A percentile compares a stretch with the other conserved stretches of the same genome.
phyloP scores from a whole-genome alignment of 2,797 vertebrate genomes.

The Protonibea diacanthus region DNA sequence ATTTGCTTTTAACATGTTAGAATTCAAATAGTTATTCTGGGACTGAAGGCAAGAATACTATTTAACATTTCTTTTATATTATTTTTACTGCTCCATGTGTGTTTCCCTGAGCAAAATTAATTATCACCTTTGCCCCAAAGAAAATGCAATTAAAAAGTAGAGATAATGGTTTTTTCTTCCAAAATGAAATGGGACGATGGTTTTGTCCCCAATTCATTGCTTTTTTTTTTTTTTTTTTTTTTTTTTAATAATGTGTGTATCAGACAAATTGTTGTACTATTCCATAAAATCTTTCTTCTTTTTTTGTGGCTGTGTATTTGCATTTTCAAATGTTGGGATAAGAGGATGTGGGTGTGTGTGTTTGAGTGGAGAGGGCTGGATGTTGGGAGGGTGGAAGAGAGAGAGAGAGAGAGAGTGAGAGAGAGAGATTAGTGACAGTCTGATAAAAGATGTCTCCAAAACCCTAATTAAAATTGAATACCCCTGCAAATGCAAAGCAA shows the following conservation, averaged over 20 bases:
- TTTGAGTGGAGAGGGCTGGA: neutral
- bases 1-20: constrained; percentile 28
- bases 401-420: constrained; percentile 10
- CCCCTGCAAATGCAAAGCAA: constrained; percentile 81
- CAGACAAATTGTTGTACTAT: constrained; percentile 67
- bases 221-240: constrained; percentile 62
- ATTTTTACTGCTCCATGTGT: constrained; percentile 55
- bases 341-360: constrained; percentile 7
- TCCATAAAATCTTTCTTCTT: constrained; percentile 48
- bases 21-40: constrained; percentile 66
- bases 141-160: constrained; percentile 84
- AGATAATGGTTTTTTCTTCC: constrained; percentile 77
- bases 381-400: neutral
- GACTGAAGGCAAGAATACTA: constrained; percentile 74
- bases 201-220: constrained; percentile 69
- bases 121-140: constrained; percentile 84
- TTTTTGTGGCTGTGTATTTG: constrained; percentile 51
- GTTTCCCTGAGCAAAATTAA: constrained; percentile 84
- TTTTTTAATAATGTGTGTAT: constrained; percentile 60
- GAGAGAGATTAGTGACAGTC: constrained; percentile 84
- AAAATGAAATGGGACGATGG: constrained; percentile 73
- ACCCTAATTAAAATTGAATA: constrained; percentile 89
- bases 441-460: constrained; percentile 88
- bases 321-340: constrained; percentile 51
- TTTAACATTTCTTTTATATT: constrained; percentile 71